These are phyloP conservation scores for Lagopus muta DNA, from an alignment of 2,113 vertebrate species.

Conservation along the genomic window DNA sequence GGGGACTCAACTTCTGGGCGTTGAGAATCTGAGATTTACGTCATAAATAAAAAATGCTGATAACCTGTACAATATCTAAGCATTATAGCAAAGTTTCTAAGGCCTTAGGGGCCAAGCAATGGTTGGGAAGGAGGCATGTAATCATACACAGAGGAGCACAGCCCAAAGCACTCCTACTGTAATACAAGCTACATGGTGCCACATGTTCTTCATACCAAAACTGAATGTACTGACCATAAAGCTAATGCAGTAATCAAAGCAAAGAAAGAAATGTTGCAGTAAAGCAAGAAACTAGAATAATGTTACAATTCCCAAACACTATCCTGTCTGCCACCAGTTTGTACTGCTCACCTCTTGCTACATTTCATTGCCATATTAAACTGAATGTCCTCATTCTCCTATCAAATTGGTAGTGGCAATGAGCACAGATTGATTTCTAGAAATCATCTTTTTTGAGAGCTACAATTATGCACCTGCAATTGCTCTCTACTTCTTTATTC, in stretches of 20 bases:
- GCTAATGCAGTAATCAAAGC: neutral
- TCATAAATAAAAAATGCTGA: neutral
- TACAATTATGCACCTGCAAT: neutral
- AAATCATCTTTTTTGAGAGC: neutral
- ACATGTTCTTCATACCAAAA: neutral
- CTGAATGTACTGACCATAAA: neutral
- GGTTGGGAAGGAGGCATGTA: neutral
- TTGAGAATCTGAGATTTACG: neutral
- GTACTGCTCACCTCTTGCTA: neutral
- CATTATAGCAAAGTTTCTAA: neutral
- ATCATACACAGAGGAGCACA: neutral
- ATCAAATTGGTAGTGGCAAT: neutral
- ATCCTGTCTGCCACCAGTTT: neutral
- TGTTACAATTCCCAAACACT: neutral
- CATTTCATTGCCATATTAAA: conserved; percentile 1
- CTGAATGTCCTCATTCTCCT: neutral
- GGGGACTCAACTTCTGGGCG: neutral
- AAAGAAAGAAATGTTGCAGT: neutral
- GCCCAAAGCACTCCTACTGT: neutral
- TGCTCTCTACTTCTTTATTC: neutral
- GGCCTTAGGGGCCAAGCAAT: neutral
- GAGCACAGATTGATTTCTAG: neutral
- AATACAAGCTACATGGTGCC: neutral
- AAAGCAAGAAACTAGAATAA: conserved; percentile 1
- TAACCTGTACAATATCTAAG: neutral